Conservation (phyloP, 2,113 vertebrate species). For the Hemiprocne comata region DNA sequence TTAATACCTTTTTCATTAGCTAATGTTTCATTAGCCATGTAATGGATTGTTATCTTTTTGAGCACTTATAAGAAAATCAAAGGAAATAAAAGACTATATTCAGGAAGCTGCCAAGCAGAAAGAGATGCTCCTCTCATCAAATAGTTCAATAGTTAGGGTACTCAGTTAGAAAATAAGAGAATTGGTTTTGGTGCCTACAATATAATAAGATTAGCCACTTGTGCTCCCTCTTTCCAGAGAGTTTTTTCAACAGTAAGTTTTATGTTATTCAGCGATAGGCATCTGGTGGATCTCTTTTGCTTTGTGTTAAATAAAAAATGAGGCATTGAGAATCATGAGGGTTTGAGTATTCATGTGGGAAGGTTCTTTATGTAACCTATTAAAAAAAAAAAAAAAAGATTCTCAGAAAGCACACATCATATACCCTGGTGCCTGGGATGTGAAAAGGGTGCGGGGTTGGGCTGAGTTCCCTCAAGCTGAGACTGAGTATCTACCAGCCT, state of each 20-base stretch:
- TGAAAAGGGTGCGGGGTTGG: not conserved
- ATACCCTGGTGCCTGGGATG: not conserved
- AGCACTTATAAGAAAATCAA: not conserved
- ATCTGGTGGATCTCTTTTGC: not conserved
- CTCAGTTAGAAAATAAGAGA: not conserved
- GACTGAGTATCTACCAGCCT: not conserved
- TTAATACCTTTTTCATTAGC: not conserved
- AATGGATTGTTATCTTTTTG: not conserved
- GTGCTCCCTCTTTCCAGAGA: not conserved
- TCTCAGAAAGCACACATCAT: rapidly evolving
- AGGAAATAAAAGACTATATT: not conserved
- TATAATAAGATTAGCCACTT: not conserved
- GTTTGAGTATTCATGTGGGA: not conserved
- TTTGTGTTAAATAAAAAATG: not conserved
- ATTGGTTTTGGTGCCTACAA: not conserved
- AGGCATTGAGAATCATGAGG: not conserved
- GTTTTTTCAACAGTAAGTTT: not conserved
- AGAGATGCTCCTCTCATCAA: not conserved
- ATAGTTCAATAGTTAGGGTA: not conserved
- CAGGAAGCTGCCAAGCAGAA: not conserved
- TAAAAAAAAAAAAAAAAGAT: not conserved
- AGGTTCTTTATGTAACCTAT: not conserved
- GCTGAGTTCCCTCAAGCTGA: not conserved
- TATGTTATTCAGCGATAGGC: not conserved
- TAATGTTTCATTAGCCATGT: not conserved